These are phyloP conservation scores for Esperia sulphurella DNA, from an alignment of 2,888 invertebrate genomes.

Conservation along the genomic window DNA sequence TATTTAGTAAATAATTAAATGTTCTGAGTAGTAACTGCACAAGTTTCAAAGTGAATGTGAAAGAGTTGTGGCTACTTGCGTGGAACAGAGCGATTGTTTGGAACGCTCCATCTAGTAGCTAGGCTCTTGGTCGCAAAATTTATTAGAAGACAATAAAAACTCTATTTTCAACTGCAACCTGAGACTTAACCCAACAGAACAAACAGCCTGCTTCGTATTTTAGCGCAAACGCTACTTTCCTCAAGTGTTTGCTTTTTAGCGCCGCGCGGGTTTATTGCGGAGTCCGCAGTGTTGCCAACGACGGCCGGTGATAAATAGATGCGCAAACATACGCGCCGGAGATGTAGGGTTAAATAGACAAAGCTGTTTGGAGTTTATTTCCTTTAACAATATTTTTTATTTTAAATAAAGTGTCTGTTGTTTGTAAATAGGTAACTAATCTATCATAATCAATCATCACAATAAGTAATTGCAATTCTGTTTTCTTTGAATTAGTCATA, in stretches of 20 bases:
- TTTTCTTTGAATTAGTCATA: no score
- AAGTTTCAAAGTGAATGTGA: no score
- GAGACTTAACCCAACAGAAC: neutral
- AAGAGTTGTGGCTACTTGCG: no score
- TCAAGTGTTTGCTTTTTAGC: slow-evolving; percentile 15
- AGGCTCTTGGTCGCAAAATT: no score
- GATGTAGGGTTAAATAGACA: slow-evolving; percentile 9
- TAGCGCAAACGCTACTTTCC: slow-evolving; percentile 1
- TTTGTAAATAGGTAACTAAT: neutral
- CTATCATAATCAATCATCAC: no score
- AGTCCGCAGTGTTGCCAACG: neutral
- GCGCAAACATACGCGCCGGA: slow-evolving; percentile 2
- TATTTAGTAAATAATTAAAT: no score
- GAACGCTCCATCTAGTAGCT: no score
- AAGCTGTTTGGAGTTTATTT: neutral
- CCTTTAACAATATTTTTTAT: neutral
- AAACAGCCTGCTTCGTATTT: neutral
- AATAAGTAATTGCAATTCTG: no score
- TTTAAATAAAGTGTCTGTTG: neutral
- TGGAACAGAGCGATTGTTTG: no score
- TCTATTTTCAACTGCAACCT: neutral
- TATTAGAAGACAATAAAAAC: neutral
- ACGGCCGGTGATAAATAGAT: slow-evolving; percentile 4
- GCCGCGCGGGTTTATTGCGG: slow-evolving; percentile 6
- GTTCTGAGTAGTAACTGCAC: no score